Evolutionary conservation across 2,113 vertebrate genomes (phyloP).

Genomic region (Sander vitreus): DNA sequence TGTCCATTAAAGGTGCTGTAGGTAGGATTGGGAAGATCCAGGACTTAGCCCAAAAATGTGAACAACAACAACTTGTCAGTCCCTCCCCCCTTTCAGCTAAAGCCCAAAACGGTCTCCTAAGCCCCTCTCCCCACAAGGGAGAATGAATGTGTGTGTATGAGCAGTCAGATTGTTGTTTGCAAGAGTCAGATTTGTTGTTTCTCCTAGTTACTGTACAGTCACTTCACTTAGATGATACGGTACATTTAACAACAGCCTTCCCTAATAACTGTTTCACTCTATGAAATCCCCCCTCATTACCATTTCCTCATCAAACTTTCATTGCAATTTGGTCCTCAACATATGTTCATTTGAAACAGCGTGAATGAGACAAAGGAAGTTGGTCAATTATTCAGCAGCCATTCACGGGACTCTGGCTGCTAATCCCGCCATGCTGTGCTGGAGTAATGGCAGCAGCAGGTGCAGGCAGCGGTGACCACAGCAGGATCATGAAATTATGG

Average conservation of each 20-base stretch:
- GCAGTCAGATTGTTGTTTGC: too few relatives aligned
- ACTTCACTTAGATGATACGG: neutral
- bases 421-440: constrained; percentile 61
- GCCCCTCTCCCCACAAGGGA: too few relatives aligned
- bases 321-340: constrained; percentile 6
- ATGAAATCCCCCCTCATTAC: neutral
- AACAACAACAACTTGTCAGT: too few relatives aligned
- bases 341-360: constrained; percentile 29
- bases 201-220: neutral
- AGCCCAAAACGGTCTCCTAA: too few relatives aligned
- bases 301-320: constrained; percentile 13
- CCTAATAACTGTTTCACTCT: neutral
- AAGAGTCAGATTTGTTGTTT: neutral
- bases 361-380: constrained; percentile 40
- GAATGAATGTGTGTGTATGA: too few relatives aligned
- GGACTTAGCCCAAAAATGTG: too few relatives aligned
- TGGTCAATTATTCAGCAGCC: constrained; percentile 56
- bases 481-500: too few relatives aligned
- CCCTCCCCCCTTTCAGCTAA: too few relatives aligned
- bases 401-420: constrained; percentile 16
- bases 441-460: constrained; percentile 60
- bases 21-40: too few relatives aligned
- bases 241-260: neutral
- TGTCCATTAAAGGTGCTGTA: neutral
- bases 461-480: constrained; percentile 25